These are phyloP conservation scores for Astropecten irregularis DNA, from an alignment of 53 echinoderm and acorn worm species.

Conservation along the genomic window DNA sequence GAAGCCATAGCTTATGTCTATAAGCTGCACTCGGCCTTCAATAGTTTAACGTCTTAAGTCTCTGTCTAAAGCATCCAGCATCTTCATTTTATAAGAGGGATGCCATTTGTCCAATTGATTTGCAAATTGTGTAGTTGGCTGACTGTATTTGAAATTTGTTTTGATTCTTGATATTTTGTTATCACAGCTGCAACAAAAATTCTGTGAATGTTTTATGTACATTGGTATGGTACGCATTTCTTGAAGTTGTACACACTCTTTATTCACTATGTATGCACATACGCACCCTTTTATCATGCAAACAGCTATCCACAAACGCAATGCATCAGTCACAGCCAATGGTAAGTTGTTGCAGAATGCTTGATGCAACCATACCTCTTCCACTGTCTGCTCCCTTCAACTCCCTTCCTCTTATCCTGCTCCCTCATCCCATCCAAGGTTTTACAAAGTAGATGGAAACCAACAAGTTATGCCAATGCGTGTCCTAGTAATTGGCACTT, in stretches of 20 bases:
- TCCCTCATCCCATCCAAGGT: background rate
- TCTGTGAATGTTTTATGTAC: background rate
- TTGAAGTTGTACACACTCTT: conserved; percentile 1
- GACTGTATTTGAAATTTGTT: too few relatives aligned
- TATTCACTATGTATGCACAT: conserved; percentile 44
- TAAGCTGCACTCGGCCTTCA: too few relatives aligned
- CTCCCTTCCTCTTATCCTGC: conserved; percentile 9
- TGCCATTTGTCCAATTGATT: too few relatives aligned
- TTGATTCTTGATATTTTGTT: too few relatives aligned
- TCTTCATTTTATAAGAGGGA: too few relatives aligned
- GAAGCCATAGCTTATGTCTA: too few relatives aligned
- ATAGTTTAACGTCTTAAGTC: too few relatives aligned
- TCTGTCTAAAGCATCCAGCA: too few relatives aligned
- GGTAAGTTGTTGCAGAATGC: conserved; percentile 41
- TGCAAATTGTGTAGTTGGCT: too few relatives aligned
- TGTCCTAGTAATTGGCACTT: too few relatives aligned
- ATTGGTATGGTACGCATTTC: background rate
- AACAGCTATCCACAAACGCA: conserved; percentile 51
- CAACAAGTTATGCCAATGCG: background rate
- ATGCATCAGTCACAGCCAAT: conserved; percentile 34
- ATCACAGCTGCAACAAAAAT: too few relatives aligned
- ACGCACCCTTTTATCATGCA: conserved; percentile 48
- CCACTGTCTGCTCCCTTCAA: background rate
- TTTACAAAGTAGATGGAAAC: conserved; percentile 3
- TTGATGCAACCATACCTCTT: too few relatives aligned